Percentiles rank a stretch among this genome's conserved stretches.
These are phyloP conservation scores for Xestia c-nigrum DNA, from an alignment of 2,888 invertebrate genomes.

Conservation along the genomic window DNA sequence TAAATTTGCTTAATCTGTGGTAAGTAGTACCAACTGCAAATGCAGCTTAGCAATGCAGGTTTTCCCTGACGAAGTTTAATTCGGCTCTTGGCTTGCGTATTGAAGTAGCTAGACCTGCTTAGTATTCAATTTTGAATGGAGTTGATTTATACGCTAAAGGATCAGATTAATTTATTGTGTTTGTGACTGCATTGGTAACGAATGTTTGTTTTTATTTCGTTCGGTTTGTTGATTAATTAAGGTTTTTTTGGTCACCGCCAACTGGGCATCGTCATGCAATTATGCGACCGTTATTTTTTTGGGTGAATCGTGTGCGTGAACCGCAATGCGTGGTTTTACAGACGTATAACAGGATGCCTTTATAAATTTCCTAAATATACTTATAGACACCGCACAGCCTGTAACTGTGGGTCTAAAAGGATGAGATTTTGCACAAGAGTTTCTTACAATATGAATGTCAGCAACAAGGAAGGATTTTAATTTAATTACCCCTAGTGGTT, in stretches of 20 bases:
- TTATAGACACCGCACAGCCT: background rate
- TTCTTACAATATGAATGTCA: background rate
- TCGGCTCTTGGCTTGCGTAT: slow-evolving; percentile 40
- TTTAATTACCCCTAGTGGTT: background rate
- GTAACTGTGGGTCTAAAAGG: background rate
- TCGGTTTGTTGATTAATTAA: background rate
- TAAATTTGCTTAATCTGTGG: slow-evolving; percentile 22
- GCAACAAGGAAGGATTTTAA: background rate
- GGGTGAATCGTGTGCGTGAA: background rate
- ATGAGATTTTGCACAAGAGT: background rate
- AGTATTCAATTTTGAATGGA: slow-evolving; percentile 47
- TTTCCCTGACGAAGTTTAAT: slow-evolving; percentile 55
- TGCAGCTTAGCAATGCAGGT: slow-evolving; percentile 39
- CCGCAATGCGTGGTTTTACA: background rate
- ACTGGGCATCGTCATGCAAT: background rate
- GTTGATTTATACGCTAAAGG: slow-evolving; percentile 3
- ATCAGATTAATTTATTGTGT: slow-evolving; percentile 14
- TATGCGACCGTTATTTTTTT: background rate
- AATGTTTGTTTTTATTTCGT: slow-evolving; percentile 14
- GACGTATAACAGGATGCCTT: background rate
- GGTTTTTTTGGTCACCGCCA: background rate
- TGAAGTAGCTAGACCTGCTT: slow-evolving; percentile 37
- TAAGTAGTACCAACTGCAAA: slow-evolving; percentile 6
- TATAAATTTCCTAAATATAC: background rate
- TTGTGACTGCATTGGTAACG: background rate